phyloP scores from a whole-genome alignment of 2,113 vertebrate genomes.

The Strigops habroptila region DNA sequence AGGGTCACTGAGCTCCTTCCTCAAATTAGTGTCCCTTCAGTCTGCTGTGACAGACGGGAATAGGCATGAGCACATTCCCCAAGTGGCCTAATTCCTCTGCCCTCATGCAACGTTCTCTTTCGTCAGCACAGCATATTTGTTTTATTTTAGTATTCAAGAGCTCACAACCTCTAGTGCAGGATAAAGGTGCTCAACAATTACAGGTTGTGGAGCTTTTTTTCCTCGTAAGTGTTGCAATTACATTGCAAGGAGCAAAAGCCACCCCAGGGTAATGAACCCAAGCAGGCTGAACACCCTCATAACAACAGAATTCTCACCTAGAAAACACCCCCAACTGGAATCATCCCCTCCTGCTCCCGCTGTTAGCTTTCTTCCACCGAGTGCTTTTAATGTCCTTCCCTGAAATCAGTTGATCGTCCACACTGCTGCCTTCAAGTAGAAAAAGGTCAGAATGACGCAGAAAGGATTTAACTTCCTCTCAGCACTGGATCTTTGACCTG shows the following conservation, averaged over 20 bases:
- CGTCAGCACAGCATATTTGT: neutral
- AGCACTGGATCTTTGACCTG: neutral
- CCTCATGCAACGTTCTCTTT: neutral
- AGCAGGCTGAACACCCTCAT: neutral
- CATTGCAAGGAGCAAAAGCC: neutral
- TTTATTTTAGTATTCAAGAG: slow-evolving; percentile 26
- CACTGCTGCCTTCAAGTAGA: neutral
- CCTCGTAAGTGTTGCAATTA: neutral
- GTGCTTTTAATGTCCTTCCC: neutral
- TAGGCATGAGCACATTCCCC: slow-evolving; percentile 18
- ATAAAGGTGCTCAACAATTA: neutral
- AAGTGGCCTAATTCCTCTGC: neutral
- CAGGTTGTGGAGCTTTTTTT: neutral
- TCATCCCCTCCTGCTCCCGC: neutral
- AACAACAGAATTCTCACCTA: neutral
- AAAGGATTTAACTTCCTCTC: neutral
- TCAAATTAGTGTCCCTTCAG: neutral
- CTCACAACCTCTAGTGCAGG: neutral
- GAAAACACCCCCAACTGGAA: neutral
- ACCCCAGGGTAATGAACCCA: neutral
- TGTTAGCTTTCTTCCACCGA: neutral
- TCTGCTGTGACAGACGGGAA: neutral
- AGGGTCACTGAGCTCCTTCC: neutral
- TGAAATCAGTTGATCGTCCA: neutral
- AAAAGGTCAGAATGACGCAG: slow-evolving; percentile 3